A percentile compares a stretch with the other conserved stretches of the same genome.
These are phyloP conservation scores for Alethe diademata DNA, from an alignment of 2,113 vertebrate species.

Conservation along the genomic window DNA sequence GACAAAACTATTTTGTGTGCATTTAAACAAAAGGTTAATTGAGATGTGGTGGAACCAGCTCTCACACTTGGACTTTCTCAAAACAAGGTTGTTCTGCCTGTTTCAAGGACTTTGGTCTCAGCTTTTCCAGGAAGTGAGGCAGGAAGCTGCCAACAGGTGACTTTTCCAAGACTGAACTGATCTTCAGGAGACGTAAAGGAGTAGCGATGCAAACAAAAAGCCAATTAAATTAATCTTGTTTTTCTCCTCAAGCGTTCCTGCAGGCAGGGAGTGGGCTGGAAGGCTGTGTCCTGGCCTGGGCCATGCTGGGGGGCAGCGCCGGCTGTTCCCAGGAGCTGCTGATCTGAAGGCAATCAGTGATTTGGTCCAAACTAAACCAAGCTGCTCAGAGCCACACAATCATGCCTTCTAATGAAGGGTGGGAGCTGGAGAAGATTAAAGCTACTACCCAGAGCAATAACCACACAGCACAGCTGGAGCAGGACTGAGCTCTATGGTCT, in stretches of 20 bases:
- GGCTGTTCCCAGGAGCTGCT: not conserved
- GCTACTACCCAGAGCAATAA: not conserved
- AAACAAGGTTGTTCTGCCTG: not conserved
- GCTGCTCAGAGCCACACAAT: not conserved
- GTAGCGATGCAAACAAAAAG: not conserved
- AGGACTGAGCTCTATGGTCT: not conserved
- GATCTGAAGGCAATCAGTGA: not conserved
- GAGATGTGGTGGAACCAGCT: not conserved
- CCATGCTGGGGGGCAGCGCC: accelerated
- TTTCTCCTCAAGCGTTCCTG: not conserved
- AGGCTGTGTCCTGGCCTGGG: not conserved
- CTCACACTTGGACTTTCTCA: not conserved
- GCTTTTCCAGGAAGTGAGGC: not conserved
- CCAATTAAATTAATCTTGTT: not conserved
- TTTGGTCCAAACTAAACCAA: not conserved
- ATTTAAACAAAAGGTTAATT: slow-evolving; percentile 15
- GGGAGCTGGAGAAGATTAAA: not conserved
- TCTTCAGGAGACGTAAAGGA: not conserved
- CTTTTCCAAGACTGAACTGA: not conserved
- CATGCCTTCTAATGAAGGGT: not conserved
- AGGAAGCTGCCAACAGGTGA: not conserved
- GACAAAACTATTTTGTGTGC: not conserved
- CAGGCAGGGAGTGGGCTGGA: not conserved
- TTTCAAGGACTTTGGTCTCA: not conserved
- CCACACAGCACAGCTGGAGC: not conserved